phyloP scores from a whole-genome alignment of 2,888 invertebrate genomes.

The Lasioglossum marginatum region DNA sequence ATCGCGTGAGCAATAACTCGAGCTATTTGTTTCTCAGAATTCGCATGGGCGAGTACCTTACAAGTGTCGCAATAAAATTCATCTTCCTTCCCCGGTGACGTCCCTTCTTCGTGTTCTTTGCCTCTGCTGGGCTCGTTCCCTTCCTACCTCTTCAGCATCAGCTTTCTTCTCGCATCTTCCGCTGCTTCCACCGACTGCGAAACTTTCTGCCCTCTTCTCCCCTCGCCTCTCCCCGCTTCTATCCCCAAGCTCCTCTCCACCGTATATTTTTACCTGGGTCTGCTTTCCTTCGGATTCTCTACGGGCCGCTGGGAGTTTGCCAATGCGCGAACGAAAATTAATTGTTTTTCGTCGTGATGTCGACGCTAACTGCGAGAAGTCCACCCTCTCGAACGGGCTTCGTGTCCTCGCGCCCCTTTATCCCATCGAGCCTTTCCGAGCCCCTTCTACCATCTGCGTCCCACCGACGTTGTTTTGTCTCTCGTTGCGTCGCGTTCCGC shows the following conservation, averaged over 20 bases:
- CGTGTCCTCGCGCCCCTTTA: not conserved
- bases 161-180: constrained; percentile 25
- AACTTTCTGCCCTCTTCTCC: constrained; percentile 16
- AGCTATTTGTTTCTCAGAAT: constrained; percentile 56
- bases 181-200: not conserved
- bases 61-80: constrained; percentile 67
- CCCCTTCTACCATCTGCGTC: not conserved
- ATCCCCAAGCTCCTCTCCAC: not conserved
- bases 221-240: not conserved
- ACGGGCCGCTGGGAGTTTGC: constrained; percentile 37
- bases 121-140: not conserved
- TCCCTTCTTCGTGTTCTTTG: constrained; percentile 4
- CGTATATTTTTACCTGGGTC: constrained; percentile 8
- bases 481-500: constrained; percentile 13
- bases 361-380: constrained; percentile 30
- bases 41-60: constrained; percentile 59
- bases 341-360: constrained; percentile 47
- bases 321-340: constrained; percentile 59
- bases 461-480: constrained; percentile 31
- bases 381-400: constrained; percentile 10
- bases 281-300: not conserved
- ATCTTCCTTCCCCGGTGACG: constrained; percentile 46
- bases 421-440: not conserved
- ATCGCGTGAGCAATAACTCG: constrained; percentile 47
- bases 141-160: not conserved